Evolutionary conservation across 2,888 invertebrate genomes (phyloP).

Genomic region (Leptothorax acervorum): DNA sequence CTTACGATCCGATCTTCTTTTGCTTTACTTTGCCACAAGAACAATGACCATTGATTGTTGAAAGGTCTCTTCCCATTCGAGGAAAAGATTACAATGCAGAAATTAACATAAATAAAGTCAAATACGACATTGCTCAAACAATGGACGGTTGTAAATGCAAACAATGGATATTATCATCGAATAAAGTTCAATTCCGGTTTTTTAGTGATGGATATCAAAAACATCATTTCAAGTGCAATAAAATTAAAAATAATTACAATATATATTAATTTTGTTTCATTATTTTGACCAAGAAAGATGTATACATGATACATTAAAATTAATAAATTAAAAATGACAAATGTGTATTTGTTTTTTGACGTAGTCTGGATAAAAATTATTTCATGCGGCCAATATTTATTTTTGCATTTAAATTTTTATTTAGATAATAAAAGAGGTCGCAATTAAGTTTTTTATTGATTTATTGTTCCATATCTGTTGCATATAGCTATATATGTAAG

Average conservation of each 20-base stretch:
- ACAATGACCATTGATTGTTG: conserved; percentile 14
- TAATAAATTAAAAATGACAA: conserved; percentile 5
- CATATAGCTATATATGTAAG: neutral
- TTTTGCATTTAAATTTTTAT: neutral
- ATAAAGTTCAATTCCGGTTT: conserved; percentile 19
- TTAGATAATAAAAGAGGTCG: neutral
- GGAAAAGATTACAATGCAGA: neutral
- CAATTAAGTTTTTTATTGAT: neutral
- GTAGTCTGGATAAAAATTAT: neutral
- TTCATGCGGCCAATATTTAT: neutral
- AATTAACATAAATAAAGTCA: conserved; percentile 35
- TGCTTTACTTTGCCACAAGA: conserved; percentile 15
- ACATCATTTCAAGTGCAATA: neutral
- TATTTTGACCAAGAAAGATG: neutral
- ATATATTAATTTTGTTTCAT: neutral
- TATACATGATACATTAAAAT: neutral
- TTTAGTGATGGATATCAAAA: neutral
- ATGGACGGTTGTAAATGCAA: conserved; percentile 15
- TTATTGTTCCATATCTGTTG: neutral
- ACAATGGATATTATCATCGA: neutral
- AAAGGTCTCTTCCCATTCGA: neutral
- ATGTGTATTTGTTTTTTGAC: neutral
- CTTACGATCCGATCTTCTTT: conserved; percentile 1
- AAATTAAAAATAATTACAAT: neutral
- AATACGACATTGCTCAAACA: neutral